Evolutionary conservation across 2,888 invertebrate species (phyloP), one percentile per base, ranked within the genome.

Genomic region (Cantharis flavilabris): DNA sequence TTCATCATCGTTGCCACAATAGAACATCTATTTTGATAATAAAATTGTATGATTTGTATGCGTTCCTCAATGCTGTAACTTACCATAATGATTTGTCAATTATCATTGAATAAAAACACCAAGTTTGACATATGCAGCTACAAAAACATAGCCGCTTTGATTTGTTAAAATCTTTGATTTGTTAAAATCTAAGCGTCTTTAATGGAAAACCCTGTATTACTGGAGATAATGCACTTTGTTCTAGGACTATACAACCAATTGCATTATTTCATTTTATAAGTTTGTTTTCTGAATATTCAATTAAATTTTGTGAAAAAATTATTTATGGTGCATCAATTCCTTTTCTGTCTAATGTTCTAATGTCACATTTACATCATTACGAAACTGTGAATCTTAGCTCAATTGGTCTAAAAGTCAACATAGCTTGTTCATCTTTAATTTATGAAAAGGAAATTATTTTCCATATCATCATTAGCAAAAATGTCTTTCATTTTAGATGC

Each of bases 221-320:
- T 20, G 20, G 3, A 20, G 3, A 3, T 20, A 20, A 20, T 20
- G 20, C 3, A 23, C 5, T 23, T 69, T 14, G 10, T 75, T 78
- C 23, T 62, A 81, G 81, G 30, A 63, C 79, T 9, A 70, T 75
- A 18, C 81, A 81, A 71, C 81, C 81, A 20, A 73, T 79, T 2
- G 10, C 79, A 16, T 23, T 81, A 3, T 72, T 79, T 1, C 23
- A 76, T 63, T 81, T 81, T 14, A 78, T 81, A 7, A 69, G 72
- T n/a, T 62, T 77, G 71, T 80, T 81, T 72, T 28, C 65, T 7
- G 9, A n/a, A 10, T 69, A 67, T 18, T 16, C 62, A 13, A 11
- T 3, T 18, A 82, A 80, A 79, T 75, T 82, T 20, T 79, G 80
- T 18, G 82, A 79, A 3, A 71, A 78, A n/a, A 72, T 83, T 65